Evolutionary conservation across 1,140 invertebrate species (phyloP).

Genomic region (Drosophila truncata): DNA sequence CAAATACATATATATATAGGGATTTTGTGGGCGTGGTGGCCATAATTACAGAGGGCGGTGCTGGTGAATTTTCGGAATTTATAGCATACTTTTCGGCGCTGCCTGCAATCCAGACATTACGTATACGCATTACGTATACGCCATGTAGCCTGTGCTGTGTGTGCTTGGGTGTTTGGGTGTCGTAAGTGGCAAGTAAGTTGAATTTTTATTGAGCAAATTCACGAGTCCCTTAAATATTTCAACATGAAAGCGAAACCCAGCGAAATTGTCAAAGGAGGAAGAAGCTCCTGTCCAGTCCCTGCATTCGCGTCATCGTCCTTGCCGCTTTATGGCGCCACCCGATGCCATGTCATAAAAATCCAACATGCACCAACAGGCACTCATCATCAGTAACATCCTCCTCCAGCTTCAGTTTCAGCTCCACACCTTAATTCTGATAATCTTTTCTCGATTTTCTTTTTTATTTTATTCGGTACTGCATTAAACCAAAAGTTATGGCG

Average conservation of each 20-base stretch:
- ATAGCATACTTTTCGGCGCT: constrained; percentile 66
- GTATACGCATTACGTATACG: constrained; percentile 48
- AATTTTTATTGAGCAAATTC: constrained; percentile 60
- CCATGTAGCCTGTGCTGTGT: constrained; percentile 23
- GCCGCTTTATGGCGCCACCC: constrained; percentile 31
- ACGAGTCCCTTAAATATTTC: constrained; percentile 65
- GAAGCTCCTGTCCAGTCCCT: background rate
- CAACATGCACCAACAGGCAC: constrained; percentile 30
- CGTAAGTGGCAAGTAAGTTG: constrained; percentile 46
- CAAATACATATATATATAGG: background rate
- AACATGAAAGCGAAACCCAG: constrained; percentile 19
- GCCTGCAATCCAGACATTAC: constrained; percentile 48
- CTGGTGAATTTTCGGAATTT: constrained; percentile 46
- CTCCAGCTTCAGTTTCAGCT: background rate
- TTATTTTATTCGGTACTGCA: constrained; percentile 28
- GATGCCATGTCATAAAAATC: constrained; percentile 37
- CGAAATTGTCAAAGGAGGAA: constrained; percentile 33
- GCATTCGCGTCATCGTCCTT: constrained; percentile 2
- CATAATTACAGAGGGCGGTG: constrained; percentile 30
- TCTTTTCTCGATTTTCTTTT: constrained; percentile 47
- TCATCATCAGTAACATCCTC: background rate
- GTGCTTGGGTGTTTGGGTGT: background rate
- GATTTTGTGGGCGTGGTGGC: constrained; percentile 23
- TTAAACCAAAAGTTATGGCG: constrained; percentile 43
- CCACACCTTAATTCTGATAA: constrained; percentile 21